These are phyloP conservation scores for Acanthis flammea DNA, from an alignment of 2,797 vertebrate species.

Conservation along the genomic window DNA sequence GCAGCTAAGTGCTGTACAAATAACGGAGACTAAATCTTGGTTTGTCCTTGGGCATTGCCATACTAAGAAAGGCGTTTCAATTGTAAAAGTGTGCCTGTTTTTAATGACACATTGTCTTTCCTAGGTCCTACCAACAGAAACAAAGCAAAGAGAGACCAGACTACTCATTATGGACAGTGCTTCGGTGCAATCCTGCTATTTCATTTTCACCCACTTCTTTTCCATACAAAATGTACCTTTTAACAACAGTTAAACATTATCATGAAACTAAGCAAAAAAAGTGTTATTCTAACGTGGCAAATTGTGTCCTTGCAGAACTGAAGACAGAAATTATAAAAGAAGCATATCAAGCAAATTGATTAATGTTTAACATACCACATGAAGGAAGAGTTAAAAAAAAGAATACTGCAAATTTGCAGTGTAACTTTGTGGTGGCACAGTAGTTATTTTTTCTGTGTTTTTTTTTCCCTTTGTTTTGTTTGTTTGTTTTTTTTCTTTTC, in stretches of 20 bases:
- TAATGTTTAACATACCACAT: background rate
- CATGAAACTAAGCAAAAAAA: background rate
- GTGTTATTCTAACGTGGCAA: background rate
- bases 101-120: background rate
- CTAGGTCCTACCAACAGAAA: background rate
- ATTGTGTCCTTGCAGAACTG: background rate
- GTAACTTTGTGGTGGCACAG: background rate
- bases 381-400: background rate
- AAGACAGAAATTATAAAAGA: background rate
- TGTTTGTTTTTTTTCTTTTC: background rate
- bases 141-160: background rate
- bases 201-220: background rate
- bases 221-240: background rate
- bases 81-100: background rate
- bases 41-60: background rate
- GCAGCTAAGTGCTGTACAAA: background rate
- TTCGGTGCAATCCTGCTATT: background rate
- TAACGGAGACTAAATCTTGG: background rate
- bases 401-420: background rate
- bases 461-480: background rate
- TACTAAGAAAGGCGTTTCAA: conserved; percentile 10
- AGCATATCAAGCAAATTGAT: background rate
- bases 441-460: background rate
- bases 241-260: background rate
- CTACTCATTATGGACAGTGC: background rate